Conservation (phyloP, 2,888 invertebrate species). For the Hesperia comma region DNA sequence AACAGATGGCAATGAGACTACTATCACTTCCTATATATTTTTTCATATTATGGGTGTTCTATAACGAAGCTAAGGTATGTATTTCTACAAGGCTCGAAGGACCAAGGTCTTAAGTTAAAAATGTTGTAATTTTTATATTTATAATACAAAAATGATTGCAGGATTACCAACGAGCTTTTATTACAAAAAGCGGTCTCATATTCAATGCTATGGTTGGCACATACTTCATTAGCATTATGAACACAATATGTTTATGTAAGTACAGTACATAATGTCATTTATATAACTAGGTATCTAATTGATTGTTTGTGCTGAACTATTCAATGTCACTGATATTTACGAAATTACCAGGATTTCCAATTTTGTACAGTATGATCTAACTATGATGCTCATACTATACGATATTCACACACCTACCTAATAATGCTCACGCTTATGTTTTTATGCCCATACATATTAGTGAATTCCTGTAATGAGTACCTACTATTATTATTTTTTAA, state of each 20-base stretch:
- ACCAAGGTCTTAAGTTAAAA: background rate
- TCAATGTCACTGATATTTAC: too few species aligned
- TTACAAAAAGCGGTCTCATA: constrained; percentile 88
- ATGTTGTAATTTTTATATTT: background rate
- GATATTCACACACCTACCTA: too few species aligned
- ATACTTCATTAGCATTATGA: constrained; percentile 87
- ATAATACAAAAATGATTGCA: constrained; percentile 51
- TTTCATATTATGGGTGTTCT: constrained; percentile 91
- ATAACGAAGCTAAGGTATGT: constrained; percentile 85
- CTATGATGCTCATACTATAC: too few species aligned
- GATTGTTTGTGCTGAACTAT: too few species aligned
- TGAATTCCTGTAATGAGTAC: too few species aligned
- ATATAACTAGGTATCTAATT: too few species aligned
- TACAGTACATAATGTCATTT: too few species aligned
- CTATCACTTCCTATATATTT: constrained; percentile 90
- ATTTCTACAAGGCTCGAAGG: constrained; percentile 23
- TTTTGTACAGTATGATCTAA: too few species aligned
- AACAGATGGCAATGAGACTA: constrained; percentile 89
- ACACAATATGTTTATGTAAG: constrained; percentile 88
- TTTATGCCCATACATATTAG: too few species aligned
- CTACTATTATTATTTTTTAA: too few species aligned
- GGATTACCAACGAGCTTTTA: constrained; percentile 88
- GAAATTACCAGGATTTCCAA: too few species aligned
- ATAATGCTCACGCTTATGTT: too few species aligned
- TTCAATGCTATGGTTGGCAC: constrained; percentile 87